Percentiles rank a stretch among this genome's conserved stretches.
Evolutionary conservation across 2,113 vertebrate genomes (phyloP).

Genomic region (Rhinoderma darwinii): DNA sequence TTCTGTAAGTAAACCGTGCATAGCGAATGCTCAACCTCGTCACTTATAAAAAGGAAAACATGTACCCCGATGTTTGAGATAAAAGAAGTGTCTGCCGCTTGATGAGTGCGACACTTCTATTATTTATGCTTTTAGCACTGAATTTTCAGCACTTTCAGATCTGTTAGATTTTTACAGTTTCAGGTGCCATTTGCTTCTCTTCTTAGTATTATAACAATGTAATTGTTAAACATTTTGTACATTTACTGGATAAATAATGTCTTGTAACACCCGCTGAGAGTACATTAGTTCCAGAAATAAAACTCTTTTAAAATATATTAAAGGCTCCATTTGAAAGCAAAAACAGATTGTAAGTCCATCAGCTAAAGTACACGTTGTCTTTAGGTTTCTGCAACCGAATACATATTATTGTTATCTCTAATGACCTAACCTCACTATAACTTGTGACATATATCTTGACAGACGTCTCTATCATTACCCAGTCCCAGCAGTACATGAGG

Average conservation of each 20-base stretch:
- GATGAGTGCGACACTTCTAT: slow-evolving; percentile 12
- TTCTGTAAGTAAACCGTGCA: not conserved
- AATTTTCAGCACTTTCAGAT: slow-evolving; percentile 4
- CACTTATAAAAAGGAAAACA: not conserved
- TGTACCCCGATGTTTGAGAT: not conserved
- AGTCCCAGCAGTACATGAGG: too few species aligned
- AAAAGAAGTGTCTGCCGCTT: slow-evolving; percentile 6
- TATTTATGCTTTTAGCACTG: not conserved
- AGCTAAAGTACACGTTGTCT: not conserved
- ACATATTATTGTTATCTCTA: not conserved
- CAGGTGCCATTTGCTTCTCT: slow-evolving; percentile 31
- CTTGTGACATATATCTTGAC: too few species aligned
- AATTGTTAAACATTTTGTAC: slow-evolving; percentile 9
- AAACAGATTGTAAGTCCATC: slow-evolving; percentile 15
- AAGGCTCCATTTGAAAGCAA: not conserved
- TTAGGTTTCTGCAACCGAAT: not conserved
- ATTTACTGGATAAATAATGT: slow-evolving; percentile 15
- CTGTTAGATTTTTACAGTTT: not conserved
- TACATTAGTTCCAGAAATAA: slow-evolving; percentile 9
- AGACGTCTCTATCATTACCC: too few species aligned
- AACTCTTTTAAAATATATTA: slow-evolving; percentile 42
- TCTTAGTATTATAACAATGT: not conserved
- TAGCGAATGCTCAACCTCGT: not conserved
- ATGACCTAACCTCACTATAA: not conserved
- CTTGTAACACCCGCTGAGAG: slow-evolving; percentile 18